Percentiles rank a stretch among this genome's conserved stretches.
Evolutionary conservation across 1,140 invertebrate species (phyloP).

Genomic region (Hesperophylax magnus): DNA sequence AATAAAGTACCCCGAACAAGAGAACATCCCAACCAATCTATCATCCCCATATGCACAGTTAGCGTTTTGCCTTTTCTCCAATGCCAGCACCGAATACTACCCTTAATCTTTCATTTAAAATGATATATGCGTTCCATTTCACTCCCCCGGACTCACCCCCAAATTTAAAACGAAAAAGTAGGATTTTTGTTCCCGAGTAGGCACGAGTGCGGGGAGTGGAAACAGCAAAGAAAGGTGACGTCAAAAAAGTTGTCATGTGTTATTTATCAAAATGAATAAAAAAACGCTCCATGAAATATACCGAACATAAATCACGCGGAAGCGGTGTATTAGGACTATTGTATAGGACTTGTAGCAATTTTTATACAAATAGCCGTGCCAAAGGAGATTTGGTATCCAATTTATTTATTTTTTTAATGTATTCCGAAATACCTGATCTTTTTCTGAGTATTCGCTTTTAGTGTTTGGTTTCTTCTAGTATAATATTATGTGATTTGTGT

Average conservation of each 20-base stretch:
- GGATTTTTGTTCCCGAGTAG: slow-evolving; percentile 6
- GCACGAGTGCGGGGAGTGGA: neutral
- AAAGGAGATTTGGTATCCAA: neutral
- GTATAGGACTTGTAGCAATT: slow-evolving; percentile 47
- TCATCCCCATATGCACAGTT: slow-evolving; percentile 55
- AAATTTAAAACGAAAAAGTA: slow-evolving; percentile 46
- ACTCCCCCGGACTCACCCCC: slow-evolving; percentile 39
- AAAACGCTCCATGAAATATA: slow-evolving; percentile 53
- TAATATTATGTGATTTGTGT: no score
- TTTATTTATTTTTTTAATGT: no score
- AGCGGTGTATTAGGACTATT: slow-evolving; percentile 41
- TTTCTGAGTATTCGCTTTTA: no score
- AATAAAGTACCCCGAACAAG: slow-evolving; percentile 14
- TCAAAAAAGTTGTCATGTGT: slow-evolving; percentile 58
- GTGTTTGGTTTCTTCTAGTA: no score
- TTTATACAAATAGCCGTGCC: slow-evolving; percentile 11
- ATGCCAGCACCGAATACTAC: slow-evolving; percentile 46
- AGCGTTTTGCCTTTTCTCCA: slow-evolving; percentile 51
- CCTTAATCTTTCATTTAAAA: slow-evolving; percentile 58
- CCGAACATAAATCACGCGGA: slow-evolving; percentile 47
- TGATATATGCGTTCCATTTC: slow-evolving; percentile 57
- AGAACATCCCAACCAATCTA: slow-evolving; percentile 49
- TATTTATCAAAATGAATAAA: slow-evolving; percentile 55
- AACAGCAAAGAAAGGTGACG: slow-evolving; percentile 54
- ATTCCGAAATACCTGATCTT: no score